Evolutionary conservation across 2,113 vertebrate genomes (phyloP), one percentile per base, ranked within the genome.

Genomic region (Gymnobelideus leadbeateri): DNA sequence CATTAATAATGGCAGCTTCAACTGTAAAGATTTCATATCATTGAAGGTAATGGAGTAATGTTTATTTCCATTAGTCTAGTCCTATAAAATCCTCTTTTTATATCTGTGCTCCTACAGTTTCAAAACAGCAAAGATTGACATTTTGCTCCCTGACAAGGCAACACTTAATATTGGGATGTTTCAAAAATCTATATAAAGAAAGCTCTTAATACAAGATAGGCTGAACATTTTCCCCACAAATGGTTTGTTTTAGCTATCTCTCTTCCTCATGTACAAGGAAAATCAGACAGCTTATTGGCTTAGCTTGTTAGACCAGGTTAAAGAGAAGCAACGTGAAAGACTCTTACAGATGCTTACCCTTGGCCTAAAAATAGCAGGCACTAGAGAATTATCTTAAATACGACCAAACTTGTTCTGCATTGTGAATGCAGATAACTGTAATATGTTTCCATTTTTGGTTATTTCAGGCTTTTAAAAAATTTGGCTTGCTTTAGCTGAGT

Each of bases 211-310:
- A 98, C 95, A 97, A 98, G 98, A 98, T 96, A 98, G 97, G 97
- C 97, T 14, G 95, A 97, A 97, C 0, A 0, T 98, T 97, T 98
- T 98, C 97, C 96, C 97, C 77, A 91, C 97, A 98, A 98, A 98
- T 98, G 97, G 98, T 97, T 98, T 98, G 98, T 98, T 99, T 98
- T 97, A 98, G 98, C 98, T 98, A 98, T 98, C 98, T 98, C 97
- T 98, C 96, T 98, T 98, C 98, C 97, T 98, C 94, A 97, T 55
- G 93, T 97, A 98, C 97, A 91, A 97, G 96, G 93, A 97, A 99
- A 99, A 99, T 98, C 98, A 99, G 98, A 99, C 98, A 98, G 99
- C 99, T 99, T 99, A 99, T 98, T 99, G 99, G 99, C 99, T 99
- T 99, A 99, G 99, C 98, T 98, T 99, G 99, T 99, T 98, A 99